Conservation (phyloP, 2,888 invertebrate species). For the Cephus rjabovi region DNA sequence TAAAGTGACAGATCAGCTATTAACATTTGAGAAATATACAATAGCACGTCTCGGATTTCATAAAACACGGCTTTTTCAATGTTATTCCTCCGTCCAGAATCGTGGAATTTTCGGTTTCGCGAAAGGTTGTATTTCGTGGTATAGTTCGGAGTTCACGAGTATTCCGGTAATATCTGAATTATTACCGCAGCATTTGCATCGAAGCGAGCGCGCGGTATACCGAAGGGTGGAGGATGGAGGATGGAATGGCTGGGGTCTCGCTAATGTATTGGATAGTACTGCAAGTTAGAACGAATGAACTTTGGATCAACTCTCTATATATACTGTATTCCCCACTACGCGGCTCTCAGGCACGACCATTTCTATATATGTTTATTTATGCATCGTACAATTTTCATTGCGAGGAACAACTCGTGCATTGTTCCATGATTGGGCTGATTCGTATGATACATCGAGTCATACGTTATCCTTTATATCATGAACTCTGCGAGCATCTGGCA, state of each 20-base stretch:
- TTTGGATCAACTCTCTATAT: not conserved
- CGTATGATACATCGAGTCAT: not conserved
- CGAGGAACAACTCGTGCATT: not conserved
- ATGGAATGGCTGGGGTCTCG: constrained; percentile 10
- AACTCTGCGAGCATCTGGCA: not conserved
- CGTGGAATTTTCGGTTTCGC: not conserved
- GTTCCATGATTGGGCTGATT: not conserved
- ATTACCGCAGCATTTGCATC: constrained; percentile 32
- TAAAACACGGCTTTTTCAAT: not conserved
- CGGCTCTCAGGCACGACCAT: not conserved
- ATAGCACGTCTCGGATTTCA: not conserved
- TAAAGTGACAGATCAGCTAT: not conserved
- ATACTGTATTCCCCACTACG: constrained; percentile 9
- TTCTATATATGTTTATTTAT: not conserved
- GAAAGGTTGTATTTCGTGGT: not conserved
- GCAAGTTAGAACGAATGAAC: constrained; percentile 4
- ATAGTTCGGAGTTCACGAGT: constrained; percentile 19
- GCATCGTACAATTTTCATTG: not conserved
- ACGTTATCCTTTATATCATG: not conserved
- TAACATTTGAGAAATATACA: not conserved
- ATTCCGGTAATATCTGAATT: constrained; percentile 35
- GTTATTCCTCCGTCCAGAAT: not conserved
- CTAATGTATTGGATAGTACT: constrained; percentile 31
- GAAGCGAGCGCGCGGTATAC: constrained; percentile 18
- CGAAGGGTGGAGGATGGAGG: not conserved